Evolutionary conservation across 2,888 invertebrate genomes (phyloP).

Genomic region (Aethes cnicana): DNA sequence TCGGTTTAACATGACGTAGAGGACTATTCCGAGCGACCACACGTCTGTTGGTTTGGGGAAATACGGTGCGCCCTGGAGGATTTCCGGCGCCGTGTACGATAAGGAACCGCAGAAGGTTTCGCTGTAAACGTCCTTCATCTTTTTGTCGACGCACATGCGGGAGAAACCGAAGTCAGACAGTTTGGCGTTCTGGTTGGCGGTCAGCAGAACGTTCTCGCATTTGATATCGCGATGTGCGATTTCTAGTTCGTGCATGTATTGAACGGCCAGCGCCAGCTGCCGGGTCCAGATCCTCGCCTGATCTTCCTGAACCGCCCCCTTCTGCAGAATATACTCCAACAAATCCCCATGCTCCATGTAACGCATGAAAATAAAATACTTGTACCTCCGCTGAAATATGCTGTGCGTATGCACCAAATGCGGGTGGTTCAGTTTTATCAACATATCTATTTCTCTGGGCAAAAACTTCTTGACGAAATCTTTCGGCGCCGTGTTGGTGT

Average conservation of each 20-base stretch:
- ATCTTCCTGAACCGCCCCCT: slow-evolving; percentile 85
- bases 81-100: slow-evolving; percentile 94
- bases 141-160: slow-evolving; percentile 68
- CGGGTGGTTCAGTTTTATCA: slow-evolving; percentile 89
- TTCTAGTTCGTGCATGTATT: slow-evolving; percentile 89
- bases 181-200: slow-evolving; percentile 88
- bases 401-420: slow-evolving; percentile 91
- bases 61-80: slow-evolving; percentile 89
- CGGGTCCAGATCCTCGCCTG: slow-evolving; percentile 88
- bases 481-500: slow-evolving; percentile 86
- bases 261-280: slow-evolving; percentile 86
- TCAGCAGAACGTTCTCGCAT: slow-evolving; percentile 91
- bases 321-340: slow-evolving; percentile 86
- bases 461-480: slow-evolving; percentile 92
- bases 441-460: slow-evolving; percentile 90
- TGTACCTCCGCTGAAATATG: slow-evolving; percentile 86
- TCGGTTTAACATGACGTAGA: slow-evolving; percentile 92
- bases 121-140: slow-evolving; percentile 80
- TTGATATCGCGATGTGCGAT: slow-evolving; percentile 91
- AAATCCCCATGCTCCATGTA: slow-evolving; percentile 89
- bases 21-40: slow-evolving; percentile 90
- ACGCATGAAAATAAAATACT: slow-evolving; percentile 91
- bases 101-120: slow-evolving; percentile 93
- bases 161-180: slow-evolving; percentile 93
- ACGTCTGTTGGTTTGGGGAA: slow-evolving; percentile 88